These are phyloP conservation scores for Pituophis catenifer DNA, from an alignment of 2,113 vertebrate genomes.

Conservation along the genomic window DNA sequence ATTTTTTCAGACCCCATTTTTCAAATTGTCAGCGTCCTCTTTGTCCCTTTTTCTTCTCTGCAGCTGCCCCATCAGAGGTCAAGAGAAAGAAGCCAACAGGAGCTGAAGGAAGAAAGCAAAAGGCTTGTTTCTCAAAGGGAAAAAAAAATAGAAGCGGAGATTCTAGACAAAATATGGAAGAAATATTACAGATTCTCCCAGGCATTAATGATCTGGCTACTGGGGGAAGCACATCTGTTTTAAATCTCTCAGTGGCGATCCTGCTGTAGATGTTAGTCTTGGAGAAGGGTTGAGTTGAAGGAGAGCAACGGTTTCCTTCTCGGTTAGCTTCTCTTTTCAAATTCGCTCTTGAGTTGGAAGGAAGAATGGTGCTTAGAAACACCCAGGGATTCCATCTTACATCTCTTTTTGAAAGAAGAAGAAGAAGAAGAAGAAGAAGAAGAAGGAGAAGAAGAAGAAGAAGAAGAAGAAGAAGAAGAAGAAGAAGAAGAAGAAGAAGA, in stretches of 20 bases:
- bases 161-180: not conserved
- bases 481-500: too few species aligned
- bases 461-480: too few species aligned
- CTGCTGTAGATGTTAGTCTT: too few species aligned
- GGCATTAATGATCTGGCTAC: not conserved
- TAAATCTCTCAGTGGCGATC: fast-evolving
- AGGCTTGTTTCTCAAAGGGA: not conserved
- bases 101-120: not conserved
- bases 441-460: too few species aligned
- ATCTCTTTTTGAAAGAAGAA: too few species aligned
- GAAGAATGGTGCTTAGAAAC: too few species aligned
- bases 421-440: too few species aligned
- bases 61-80: not conserved
- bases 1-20: not conserved
- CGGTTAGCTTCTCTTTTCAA: not conserved
- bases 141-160: not conserved
- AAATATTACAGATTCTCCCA: not conserved
- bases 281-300: too few species aligned
- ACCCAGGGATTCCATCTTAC: too few species aligned
- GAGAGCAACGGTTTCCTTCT: not conserved
- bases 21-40: not conserved
- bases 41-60: not conserved
- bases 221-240: fast-evolving
- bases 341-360: too few species aligned
- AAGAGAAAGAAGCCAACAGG: not conserved